Evolutionary conservation across 2,888 invertebrate genomes (phyloP).

Genomic region (Drosophila mimetica): DNA sequence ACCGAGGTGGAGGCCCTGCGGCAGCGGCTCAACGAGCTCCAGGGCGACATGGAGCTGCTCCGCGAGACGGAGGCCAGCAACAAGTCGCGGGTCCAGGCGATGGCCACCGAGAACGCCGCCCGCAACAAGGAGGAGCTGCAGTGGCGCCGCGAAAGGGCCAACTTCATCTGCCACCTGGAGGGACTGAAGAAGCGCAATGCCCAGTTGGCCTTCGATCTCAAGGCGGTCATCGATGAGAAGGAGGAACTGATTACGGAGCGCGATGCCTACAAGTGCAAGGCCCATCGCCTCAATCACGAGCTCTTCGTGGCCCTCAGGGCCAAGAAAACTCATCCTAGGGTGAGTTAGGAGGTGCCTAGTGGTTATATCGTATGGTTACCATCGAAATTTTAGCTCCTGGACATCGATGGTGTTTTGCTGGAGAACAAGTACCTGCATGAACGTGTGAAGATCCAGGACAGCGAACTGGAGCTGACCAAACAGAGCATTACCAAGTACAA

Average conservation of each 20-base stretch:
- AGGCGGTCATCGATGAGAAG: constrained; percentile 92
- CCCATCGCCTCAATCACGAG: constrained; percentile 92
- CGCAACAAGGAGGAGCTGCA: constrained; percentile 72
- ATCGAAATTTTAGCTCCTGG: constrained; percentile 86
- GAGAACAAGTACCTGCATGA: constrained; percentile 95
- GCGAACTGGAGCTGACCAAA: constrained; percentile 91
- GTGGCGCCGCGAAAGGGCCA: constrained; percentile 83
- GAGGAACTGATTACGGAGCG: constrained; percentile 92
- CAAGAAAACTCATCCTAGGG: constrained; percentile 82
- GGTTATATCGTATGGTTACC: not conserved
- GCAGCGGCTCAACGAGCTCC: constrained; percentile 89
- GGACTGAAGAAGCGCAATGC: constrained; percentile 86
- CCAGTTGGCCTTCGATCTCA: constrained; percentile 90
- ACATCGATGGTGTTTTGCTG: constrained; percentile 91
- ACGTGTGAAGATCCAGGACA: constrained; percentile 90
- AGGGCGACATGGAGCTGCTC: constrained; percentile 89
- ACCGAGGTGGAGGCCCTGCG: constrained; percentile 88
- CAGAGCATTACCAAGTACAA: constrained; percentile 91
- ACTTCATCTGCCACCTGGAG: constrained; percentile 83
- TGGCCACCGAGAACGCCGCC: constrained; percentile 53
- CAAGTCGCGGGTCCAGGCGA: constrained; percentile 46
- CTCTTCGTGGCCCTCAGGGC: constrained; percentile 88
- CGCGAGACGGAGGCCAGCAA: constrained; percentile 82
- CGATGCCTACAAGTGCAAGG: constrained; percentile 93
- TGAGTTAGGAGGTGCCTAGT: constrained; percentile 20